Evolutionary conservation across 2,113 vertebrate species (phyloP), one percentile per base, ranked within the genome.

Genomic region (Trinectes maculatus): DNA sequence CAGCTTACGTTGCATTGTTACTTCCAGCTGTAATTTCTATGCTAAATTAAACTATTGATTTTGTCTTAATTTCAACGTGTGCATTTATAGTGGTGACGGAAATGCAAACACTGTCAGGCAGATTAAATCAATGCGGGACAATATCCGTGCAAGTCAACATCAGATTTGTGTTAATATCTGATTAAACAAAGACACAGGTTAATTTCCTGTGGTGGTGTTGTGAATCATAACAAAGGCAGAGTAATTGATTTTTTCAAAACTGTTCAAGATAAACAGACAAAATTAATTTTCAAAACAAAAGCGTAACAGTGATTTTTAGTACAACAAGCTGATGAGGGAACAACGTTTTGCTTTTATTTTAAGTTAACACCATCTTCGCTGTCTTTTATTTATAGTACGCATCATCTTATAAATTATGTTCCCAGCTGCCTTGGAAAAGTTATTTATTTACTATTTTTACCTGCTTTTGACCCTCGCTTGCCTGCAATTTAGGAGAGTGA

Each of bases 161-260:
- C 19, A 56, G 9, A 10, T 56, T 52, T 72, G 48, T 72, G 73
- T 54, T 61, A 39, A 62, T 67, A 70, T 83, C 74, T 54, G 52
- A 76, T 51, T 59, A 68, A 81, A 74, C 5, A 9, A 48, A 67
- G 54, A 69, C n/a, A 55, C 25, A 40, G 39, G 40, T 68, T 75
- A 0, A 64, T 85, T 82, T 83, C 79, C 60, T 71, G 66, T 76
- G 51, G 71, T 70, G 29, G 34, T 68, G 61, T 55, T 71, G 42
- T 53, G 25, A 72, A 82, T 54, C 28, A 16, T 1, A 46, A 37
- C 8, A 54, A 55, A 51, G 2, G 6, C 5, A 47, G 18, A 43
- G 24, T 8, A 36, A 75, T 62, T 12, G 26, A 72, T 71, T 9
- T 25, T 62, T 18, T 39, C 24, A 18, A 9, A 72, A 44, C 31